Base-by-base conservation (phyloP, 1,140 invertebrate genomes). In the Leptonema lineaticorne region DNA sequence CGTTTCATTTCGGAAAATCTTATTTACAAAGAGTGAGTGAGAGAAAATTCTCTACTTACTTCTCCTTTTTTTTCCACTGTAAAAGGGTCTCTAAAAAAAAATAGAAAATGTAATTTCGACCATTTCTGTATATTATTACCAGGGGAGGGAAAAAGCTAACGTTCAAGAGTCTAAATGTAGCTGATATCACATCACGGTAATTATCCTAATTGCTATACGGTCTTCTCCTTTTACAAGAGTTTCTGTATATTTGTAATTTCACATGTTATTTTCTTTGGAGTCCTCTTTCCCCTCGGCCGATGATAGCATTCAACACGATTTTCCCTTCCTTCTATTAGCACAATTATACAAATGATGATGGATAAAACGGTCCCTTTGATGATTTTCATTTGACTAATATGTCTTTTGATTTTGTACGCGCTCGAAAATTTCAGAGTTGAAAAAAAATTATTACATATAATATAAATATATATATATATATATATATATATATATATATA, bases 201-300 rank as follows among this genome's bases (percentile, higher is more conserved):
- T 69, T 69, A 69, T 66, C 41, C 68, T 69, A 69, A 69, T 69
- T 69, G 68, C 68, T 48, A 65, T 41, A 29, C 65, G 65, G 56
- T 69, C 68, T 18, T 41, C 58, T 30, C 29, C n/a, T n/a, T n/a
- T n/a, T n/a, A 41, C 20, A 20, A 8, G 20, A 16, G 30, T 62
- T 62, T 62, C 59, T n/a, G 57, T 59, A 59, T 59, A 59, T 46
- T 46, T 33, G 59, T 45, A 45, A 62, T 62, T 26, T 28, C 45
- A 50, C 62, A 30, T 64, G 62, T 64, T 64, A 50, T 64, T 50
- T n/a, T 50, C 46, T 22, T 50, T 18, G 46, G 2, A 24, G 45
- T 26, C 37, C 45, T 64, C 50, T 27, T 30, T 50, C 50, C 16
- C 62, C 30, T 64, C 27, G 16, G 37, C 27, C 24, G 22, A n/a